Percentiles rank a stretch among this genome's conserved stretches.
Conservation (phyloP, 2,888 invertebrate species). For the Augochlorella aurata region DNA sequence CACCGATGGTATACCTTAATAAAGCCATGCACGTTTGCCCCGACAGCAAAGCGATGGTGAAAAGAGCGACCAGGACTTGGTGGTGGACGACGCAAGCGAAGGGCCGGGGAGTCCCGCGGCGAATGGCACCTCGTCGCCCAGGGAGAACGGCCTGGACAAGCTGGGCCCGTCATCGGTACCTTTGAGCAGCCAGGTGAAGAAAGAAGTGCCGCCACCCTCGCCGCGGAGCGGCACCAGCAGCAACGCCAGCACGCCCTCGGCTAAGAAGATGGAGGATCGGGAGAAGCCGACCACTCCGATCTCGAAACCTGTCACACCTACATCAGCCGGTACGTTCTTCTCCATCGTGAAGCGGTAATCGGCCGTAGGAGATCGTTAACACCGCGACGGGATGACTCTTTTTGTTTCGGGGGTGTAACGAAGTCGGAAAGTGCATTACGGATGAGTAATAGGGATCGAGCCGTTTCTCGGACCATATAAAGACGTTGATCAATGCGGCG, state of each 20-base stretch:
- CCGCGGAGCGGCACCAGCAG: conserved; percentile 91
- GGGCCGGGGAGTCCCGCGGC: conserved; percentile 91
- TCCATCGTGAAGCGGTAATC: neutral
- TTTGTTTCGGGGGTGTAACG: neutral
- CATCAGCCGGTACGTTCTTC: conserved; percentile 83
- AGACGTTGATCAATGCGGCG: neutral
- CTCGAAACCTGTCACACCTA: conserved; percentile 94
- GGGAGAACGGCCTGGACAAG: conserved; percentile 93
- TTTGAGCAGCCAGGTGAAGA: conserved; percentile 83
- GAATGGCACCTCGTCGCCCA: conserved; percentile 93
- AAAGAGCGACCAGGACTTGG: conserved; percentile 95
- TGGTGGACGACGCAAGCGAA: conserved; percentile 97
- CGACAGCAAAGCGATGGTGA: conserved; percentile 90
- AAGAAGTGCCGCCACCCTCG: conserved; percentile 84
- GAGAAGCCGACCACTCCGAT: conserved; percentile 96
- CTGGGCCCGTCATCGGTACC: conserved; percentile 82
- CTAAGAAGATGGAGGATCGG: conserved; percentile 89
- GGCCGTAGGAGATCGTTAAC: neutral
- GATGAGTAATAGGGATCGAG: conserved; percentile 3
- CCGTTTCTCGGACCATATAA: neutral
- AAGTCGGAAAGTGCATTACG: neutral
- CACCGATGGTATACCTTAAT: conserved; percentile 41
- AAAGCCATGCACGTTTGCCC: conserved; percentile 56
- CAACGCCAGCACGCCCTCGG: conserved; percentile 94
- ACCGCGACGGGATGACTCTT: neutral